Percentiles rank a stretch among this genome's conserved stretches.
These are phyloP conservation scores for Malurus alboscapulatus DNA, from an alignment of 2,113 vertebrate species.

Conservation along the genomic window DNA sequence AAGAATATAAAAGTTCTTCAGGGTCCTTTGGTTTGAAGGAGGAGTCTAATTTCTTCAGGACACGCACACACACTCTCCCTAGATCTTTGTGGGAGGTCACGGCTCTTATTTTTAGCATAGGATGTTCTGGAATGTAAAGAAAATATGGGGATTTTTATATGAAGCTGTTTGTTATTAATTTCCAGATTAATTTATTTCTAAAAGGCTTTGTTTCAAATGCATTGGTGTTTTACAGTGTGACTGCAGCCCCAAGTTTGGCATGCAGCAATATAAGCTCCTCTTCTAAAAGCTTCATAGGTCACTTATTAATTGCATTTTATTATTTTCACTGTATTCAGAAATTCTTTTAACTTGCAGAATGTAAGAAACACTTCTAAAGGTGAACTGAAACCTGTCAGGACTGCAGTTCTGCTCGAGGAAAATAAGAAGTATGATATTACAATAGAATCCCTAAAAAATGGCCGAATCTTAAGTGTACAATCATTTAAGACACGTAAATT, in stretches of 20 bases:
- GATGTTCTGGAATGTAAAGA: neutral
- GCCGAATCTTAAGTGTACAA: conserved; percentile 63
- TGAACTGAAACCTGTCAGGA: conserved; percentile 61
- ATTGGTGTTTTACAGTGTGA: neutral
- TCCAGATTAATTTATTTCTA: neutral
- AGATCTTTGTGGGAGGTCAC: neutral
- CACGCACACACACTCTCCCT: neutral
- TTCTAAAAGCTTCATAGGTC: neutral
- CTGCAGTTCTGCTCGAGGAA: conserved; percentile 71
- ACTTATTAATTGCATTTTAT: neutral
- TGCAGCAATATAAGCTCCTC: neutral
- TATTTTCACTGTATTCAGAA: neutral
- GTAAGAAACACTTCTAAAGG: conserved; percentile 52
- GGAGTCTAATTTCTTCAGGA: neutral
- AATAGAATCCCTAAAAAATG: conserved; percentile 74
- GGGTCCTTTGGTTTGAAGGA: neutral
- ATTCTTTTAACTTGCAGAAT: conserved; percentile 61
- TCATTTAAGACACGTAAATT: conserved; percentile 78
- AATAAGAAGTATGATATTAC: conserved; percentile 71
- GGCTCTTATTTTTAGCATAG: neutral
- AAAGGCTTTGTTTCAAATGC: neutral
- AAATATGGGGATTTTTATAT: neutral
- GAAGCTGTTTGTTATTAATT: neutral
- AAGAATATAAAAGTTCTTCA: neutral
- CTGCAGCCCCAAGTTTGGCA: fast-evolving